phyloP scores from a whole-genome alignment of 2,888 invertebrate species.

The Rhodophaea formosa region DNA sequence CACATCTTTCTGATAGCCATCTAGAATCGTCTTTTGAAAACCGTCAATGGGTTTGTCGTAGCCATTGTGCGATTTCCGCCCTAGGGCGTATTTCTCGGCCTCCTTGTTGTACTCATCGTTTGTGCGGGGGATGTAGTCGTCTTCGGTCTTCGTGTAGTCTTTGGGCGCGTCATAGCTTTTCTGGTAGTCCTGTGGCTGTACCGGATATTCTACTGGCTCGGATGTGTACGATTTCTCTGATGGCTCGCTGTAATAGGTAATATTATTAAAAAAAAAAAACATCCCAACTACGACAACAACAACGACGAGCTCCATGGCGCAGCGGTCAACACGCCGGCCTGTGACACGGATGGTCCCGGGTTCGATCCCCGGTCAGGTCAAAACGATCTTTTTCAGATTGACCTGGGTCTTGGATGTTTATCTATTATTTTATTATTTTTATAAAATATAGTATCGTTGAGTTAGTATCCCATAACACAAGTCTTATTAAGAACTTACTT shows the following conservation, averaged over 20 bases:
- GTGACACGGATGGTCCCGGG: too few species aligned
- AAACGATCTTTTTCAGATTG: too few species aligned
- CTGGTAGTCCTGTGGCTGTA: conserved; percentile 29
- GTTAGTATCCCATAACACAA: too few species aligned
- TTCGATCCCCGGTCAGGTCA: too few species aligned
- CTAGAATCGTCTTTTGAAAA: conserved; percentile 36
- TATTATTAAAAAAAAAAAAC: too few species aligned
- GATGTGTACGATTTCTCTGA: conserved; percentile 35
- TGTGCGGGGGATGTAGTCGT: conserved; percentile 65
- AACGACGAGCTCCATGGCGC: too few species aligned
- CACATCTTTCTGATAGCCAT: conserved; percentile 28
- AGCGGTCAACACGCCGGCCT: too few species aligned
- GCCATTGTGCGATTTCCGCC: conserved; percentile 54
- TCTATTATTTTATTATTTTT: too few species aligned
- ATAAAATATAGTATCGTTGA: too few species aligned
- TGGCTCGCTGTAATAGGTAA: conserved; percentile 31
- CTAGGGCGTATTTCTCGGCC: conserved; percentile 67
- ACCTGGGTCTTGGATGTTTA: too few species aligned
- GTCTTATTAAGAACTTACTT: too few species aligned
- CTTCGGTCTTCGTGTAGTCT: conserved; percentile 58
- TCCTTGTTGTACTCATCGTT: conserved; percentile 73
- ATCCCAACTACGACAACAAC: too few species aligned
- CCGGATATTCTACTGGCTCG: conserved; percentile 24
- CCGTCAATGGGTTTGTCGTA: conserved; percentile 47
- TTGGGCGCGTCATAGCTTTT: conserved; percentile 53